Percentiles rank a stretch among this genome's conserved stretches.
Conservation (phyloP, 2,888 invertebrate species). For the Mamestra brassicae region DNA sequence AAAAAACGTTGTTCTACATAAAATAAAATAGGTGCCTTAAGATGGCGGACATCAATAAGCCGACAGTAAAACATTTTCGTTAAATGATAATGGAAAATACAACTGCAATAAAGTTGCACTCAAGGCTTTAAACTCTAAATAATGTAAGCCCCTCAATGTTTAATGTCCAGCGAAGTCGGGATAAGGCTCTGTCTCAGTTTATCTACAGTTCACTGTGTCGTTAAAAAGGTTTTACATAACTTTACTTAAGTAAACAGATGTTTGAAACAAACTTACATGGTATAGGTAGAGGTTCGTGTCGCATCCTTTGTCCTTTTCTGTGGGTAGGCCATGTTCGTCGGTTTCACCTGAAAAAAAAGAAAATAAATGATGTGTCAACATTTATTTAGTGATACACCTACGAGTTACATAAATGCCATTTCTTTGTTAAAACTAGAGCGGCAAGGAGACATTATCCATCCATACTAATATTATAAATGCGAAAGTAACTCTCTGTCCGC, state of each 20-base stretch:
- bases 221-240: conserved; percentile 50
- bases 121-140: conserved; percentile 35
- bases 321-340: conserved; percentile 92
- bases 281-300: conserved; percentile 97
- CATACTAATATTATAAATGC: too few species aligned
- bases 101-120: conserved; percentile 27
- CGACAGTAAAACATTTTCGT: not conserved
- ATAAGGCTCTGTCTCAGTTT: conserved; percentile 39
- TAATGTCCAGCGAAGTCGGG: conserved; percentile 29
- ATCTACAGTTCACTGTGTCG: conserved; percentile 1
- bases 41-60: not conserved
- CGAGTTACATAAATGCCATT: not conserved
- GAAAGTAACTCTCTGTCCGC: too few species aligned
- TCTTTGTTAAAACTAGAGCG: not conserved
- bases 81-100: not conserved
- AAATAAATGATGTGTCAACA: conserved; percentile 30
- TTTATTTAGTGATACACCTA: conserved; percentile 12
- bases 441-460: not conserved
- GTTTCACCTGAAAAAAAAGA: conserved; percentile 91
- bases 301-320: conserved; percentile 94
- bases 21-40: not conserved
- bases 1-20: too few species aligned
- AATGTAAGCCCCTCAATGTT: conserved; percentile 41
- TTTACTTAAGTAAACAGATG: conserved; percentile 47
- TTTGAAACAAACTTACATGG: conserved; percentile 90